A percentile compares a stretch with the other conserved stretches of the same genome.
phyloP scores from a whole-genome alignment of 2,888 invertebrate genomes.

The Macropis europaea region DNA sequence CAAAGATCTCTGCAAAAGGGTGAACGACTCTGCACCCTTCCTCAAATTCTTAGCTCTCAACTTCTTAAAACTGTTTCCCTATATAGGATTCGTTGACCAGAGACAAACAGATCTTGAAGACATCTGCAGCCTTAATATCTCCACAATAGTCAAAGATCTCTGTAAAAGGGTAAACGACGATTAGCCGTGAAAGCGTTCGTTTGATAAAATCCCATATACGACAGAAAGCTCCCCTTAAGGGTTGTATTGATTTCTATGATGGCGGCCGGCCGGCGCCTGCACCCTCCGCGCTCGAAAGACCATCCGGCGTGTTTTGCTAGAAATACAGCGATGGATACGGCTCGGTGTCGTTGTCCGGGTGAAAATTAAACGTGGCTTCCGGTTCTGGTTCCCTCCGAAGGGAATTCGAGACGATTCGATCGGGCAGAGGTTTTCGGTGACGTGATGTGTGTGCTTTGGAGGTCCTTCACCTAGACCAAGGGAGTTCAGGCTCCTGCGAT shows the following conservation, averaged over 20 bases:
- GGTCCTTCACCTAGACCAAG: slow-evolving; percentile 40
- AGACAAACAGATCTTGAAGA: too few relatives aligned
- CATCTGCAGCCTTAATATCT: too few relatives aligned
- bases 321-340: slow-evolving; percentile 37
- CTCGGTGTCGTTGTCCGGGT: not conserved
- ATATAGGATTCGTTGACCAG: too few relatives aligned
- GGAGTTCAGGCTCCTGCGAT: slow-evolving; percentile 27
- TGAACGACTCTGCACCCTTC: too few relatives aligned
- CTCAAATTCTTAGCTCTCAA: too few relatives aligned
- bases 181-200: not conserved
- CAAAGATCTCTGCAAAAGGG: too few relatives aligned
- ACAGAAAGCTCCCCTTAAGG: slow-evolving; percentile 62
- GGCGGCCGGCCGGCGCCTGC: slow-evolving; percentile 70
- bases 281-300: slow-evolving; percentile 47
- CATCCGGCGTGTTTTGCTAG: slow-evolving; percentile 28
- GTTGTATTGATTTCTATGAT: slow-evolving; percentile 76
- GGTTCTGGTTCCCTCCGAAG: not conserved
- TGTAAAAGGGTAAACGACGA: not conserved
- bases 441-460: slow-evolving; percentile 17
- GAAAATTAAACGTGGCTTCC: not conserved
- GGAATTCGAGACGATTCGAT: slow-evolving; percentile 6
- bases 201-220: slow-evolving; percentile 23
- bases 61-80: too few relatives aligned
- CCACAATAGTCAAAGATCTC: not conserved
- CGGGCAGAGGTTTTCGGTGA: not conserved